Evolutionary conservation across 2,888 invertebrate species (phyloP), one percentile per base, ranked within the genome.

Genomic region (Cyclophora punctaria): DNA sequence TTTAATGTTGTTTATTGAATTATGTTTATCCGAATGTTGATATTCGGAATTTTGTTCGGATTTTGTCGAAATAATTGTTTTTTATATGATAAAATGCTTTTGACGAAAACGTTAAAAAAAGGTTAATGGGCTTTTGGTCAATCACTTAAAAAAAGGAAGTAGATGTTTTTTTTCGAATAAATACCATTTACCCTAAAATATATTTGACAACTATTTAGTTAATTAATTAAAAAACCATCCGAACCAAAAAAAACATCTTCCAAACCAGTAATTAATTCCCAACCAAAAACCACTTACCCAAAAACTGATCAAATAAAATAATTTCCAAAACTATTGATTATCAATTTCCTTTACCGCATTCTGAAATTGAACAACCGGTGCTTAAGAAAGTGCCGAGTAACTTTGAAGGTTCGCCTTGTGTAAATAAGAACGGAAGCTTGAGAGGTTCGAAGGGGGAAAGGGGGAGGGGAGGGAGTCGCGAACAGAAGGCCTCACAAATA

Each of bases 391-490:
- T 71, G 66, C 73, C 59, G 66, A 69, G 67, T 69, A 75, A 74
- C 73, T 77, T 70, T 69, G 75, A 79, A 75, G 76, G 74, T 73
- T 73, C 67, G 66, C 67, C 73, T 71, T 75, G 75, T 77, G 79
- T 81, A 82, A 82, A 83, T 81, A 83, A 76, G 78, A 76, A 58
- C 67, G 74, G 73, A 72, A 71, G 69, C 65, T 60, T 58, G 59
- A 58, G 58, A 53, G 52, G 45, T 51, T 44, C 53, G 37, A 5
- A 37, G 37, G 60, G 61, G 64, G 61, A 60, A 55, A 47, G 53
- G 49, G 60, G 62, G 53, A 48, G 44, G 51, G 46, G 45, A 41
- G 56, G 63, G 64, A 71, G 71, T 75, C 77, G 70, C 64, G 58
- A 70, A 68, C 77, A 76, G 73, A 73, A 66, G 69, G 65, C 70